A percentile compares a stretch with the other conserved stretches of the same genome.
phyloP scores from a whole-genome alignment of 2,888 invertebrate species.

The Zygaena filipendulae region DNA sequence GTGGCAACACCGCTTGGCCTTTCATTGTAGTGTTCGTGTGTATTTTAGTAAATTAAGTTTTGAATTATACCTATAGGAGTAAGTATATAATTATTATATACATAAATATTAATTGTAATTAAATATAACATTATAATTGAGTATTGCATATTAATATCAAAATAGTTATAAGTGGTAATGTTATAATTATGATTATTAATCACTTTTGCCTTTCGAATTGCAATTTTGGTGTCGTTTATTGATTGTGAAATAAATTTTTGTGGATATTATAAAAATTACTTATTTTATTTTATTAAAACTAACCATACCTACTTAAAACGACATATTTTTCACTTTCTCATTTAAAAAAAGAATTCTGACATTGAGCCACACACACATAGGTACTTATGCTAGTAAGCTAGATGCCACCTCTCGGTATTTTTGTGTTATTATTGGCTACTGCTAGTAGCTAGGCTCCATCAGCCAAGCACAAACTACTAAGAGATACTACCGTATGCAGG shows the following conservation, averaged over 20 bases:
- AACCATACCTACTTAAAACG: too few relatives aligned
- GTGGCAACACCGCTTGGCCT: slow-evolving; percentile 70
- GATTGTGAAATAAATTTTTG: slow-evolving; percentile 60
- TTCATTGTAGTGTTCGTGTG: slow-evolving; percentile 58
- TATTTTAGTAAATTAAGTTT: slow-evolving; percentile 36
- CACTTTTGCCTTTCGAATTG: slow-evolving; percentile 63
- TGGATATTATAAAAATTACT: slow-evolving; percentile 42
- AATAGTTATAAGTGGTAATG: too few relatives aligned
- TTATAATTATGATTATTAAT: slow-evolving; percentile 35
- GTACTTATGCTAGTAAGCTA: too few relatives aligned
- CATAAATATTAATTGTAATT: slow-evolving; percentile 24
- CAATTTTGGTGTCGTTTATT: slow-evolving; percentile 66
- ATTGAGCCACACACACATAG: too few relatives aligned
- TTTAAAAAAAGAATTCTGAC: too few relatives aligned
- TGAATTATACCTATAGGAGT: slow-evolving; percentile 30
- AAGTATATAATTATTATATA: slow-evolving; percentile 37
- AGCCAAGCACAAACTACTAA: too few relatives aligned
- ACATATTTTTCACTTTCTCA: too few relatives aligned
- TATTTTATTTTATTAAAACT: slow-evolving; percentile 22
- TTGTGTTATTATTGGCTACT: too few relatives aligned
- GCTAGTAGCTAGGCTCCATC: too few relatives aligned
- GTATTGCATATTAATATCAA: too few relatives aligned
- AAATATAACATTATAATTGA: slow-evolving; percentile 21
- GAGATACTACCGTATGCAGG: too few relatives aligned
- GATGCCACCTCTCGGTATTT: too few relatives aligned